Base-by-base conservation (phyloP, 64 coral and sea anemone species). In the Pocillopora verrucosa region DNA sequence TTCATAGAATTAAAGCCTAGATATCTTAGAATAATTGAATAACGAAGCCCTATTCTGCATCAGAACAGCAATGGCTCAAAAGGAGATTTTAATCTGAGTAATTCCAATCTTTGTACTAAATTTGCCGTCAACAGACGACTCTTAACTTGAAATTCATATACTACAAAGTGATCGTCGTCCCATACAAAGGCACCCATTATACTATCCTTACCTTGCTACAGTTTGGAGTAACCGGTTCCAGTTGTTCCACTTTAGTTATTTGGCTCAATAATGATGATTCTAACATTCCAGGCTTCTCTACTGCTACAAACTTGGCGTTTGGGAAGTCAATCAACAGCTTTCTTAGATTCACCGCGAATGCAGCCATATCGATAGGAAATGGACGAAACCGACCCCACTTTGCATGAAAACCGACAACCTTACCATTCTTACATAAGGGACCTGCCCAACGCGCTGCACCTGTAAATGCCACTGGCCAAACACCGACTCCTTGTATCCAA, bases 361-460 rank as follows among this genome's bases (percentile, higher is more conserved):
- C 94, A 36, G 94, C 94, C 94, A 96, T 96, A 60, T 96, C 94
- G 25, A 96, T 88, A 16, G 94, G 94, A 70, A 93, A 96, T n/a
- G 94, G 94, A 11, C 94, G 76, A 78, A 92, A 96, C 12, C 61
- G 36, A 10, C 94, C 94, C 94, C 94, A 96, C 64, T 93, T 93
- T 10, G 92, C 75, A 60, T 96, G 94, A 16, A 93, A 96, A 70
- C 72, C 75, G 65, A 84, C 62, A 14, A 96, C 94, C 61, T 88
- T 87, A 59, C 91, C 94, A 25, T 72, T 59, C 36, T 22, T 34
- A 67, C 94, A 96, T 16, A 96, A 7, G 26, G 94, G 94, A 74
- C 94, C 94, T 26, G 94, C 91, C 94, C 94, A 96, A 16, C 94
- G 88, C 19, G 78, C 94, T 4, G 88, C 94, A 51, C 91, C 91